phyloP scores from a whole-genome alignment of 2,113 vertebrate species.

The Melanerpes aurifrons region DNA sequence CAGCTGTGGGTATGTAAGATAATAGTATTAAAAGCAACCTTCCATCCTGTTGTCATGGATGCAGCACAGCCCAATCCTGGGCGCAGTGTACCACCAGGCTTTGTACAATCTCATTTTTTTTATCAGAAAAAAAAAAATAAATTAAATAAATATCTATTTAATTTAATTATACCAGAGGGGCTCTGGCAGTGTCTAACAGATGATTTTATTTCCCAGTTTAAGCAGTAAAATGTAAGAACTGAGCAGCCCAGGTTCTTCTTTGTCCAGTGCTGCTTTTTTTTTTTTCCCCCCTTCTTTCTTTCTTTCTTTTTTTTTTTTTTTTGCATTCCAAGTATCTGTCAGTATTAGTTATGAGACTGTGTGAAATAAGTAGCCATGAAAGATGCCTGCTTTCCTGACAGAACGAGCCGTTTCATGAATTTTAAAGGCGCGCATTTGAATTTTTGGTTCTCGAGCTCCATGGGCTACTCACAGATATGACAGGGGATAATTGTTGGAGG shows the following conservation, averaged over 20 bases:
- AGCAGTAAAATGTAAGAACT: slow-evolving; percentile 50
- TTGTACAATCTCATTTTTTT: slow-evolving; percentile 74
- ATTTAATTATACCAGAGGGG: slow-evolving; percentile 75
- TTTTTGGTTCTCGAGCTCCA: slow-evolving; percentile 61
- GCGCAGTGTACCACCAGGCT: slow-evolving; percentile 58
- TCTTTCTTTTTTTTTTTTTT: slow-evolving; percentile 3
- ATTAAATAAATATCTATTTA: slow-evolving; percentile 44
- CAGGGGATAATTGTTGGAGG: slow-evolving; percentile 65
- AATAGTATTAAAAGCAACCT: slow-evolving; percentile 85
- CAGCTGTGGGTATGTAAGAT: slow-evolving; percentile 82
- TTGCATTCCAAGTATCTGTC: slow-evolving; percentile 64
- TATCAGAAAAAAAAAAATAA: slow-evolving; percentile 56
- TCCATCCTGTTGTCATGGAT: slow-evolving; percentile 85
- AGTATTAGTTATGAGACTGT: slow-evolving; percentile 69
- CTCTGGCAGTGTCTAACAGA: slow-evolving; percentile 20
- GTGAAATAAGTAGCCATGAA: slow-evolving; percentile 68
- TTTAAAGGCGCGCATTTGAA: slow-evolving; percentile 63
- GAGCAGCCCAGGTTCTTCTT: slow-evolving; percentile 47
- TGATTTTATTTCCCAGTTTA: slow-evolving; percentile 52
- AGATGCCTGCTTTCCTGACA: slow-evolving; percentile 61
- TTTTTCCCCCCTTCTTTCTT: not conserved
- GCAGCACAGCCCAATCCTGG: slow-evolving; percentile 77
- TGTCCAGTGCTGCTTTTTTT: slow-evolving; percentile 1
- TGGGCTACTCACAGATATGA: slow-evolving; percentile 56
- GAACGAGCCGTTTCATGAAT: slow-evolving; percentile 61